Conservation (phyloP, 2,113 vertebrate species). For the Pangasianodon gigas region DNA sequence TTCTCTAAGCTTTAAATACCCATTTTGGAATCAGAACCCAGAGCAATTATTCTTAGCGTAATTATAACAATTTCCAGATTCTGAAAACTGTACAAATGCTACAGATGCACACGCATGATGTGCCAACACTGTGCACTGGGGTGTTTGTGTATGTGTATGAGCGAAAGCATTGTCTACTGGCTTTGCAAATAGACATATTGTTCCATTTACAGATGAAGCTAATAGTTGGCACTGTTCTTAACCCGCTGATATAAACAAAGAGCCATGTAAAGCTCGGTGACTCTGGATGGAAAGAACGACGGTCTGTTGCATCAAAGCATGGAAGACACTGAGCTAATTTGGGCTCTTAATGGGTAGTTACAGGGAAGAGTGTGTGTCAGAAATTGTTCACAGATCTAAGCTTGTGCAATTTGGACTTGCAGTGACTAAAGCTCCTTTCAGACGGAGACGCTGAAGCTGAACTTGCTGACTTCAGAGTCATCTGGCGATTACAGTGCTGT, state of each 20-base stretch:
- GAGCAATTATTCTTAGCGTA: background rate
- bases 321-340: conserved; percentile 5
- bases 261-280: conserved; percentile 51
- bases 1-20: background rate
- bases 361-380: conserved; percentile 56
- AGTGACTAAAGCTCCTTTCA: conserved; percentile 34
- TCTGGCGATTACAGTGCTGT: background rate
- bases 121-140: background rate
- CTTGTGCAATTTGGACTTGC: background rate
- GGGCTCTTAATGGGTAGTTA: conserved; percentile 38
- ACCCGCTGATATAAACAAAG: conserved; percentile 51
- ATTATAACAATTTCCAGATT: conserved; percentile 19
- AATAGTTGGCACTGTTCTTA: conserved; percentile 42
- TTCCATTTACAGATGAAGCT: conserved; percentile 58
- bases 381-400: conserved; percentile 67
- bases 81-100: background rate
- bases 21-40: background rate
- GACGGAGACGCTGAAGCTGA: conserved; percentile 12
- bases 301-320: conserved; percentile 32
- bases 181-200: conserved; percentile 54
- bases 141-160: background rate
- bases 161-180: background rate
- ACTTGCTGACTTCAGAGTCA: conserved; percentile 16
- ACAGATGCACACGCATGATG: background rate
- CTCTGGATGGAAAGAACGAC: conserved; percentile 55